Evolutionary conservation across 2,113 vertebrate species (phyloP), one percentile per base, ranked within the genome.

Genomic region (Gracilinanus agilis): DNA sequence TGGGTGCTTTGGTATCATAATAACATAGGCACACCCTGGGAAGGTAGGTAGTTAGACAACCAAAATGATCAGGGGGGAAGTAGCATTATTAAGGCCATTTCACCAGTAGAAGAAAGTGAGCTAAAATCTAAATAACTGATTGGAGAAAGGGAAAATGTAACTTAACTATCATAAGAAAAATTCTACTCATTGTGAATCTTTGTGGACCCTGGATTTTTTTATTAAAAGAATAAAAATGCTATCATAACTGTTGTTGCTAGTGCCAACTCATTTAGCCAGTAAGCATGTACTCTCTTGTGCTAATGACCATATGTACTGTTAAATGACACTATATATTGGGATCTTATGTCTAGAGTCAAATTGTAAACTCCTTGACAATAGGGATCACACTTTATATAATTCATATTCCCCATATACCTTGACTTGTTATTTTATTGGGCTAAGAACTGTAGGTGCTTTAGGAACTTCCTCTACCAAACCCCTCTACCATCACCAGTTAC

Each of bases 201-300:
- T 34, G 54, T 24, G 16, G 88, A 61, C 61, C 49, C 6, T 6
- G 56, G 88, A n/a, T 21, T 29, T 0, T 0, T 40, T 0, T 44
- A 44, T 44, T 67, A 93, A 92, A 58, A 34, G 3, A 75, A 21
- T 88, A 55, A 61, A 53, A 88, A 13, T 0, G 0, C 11, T 34
- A 24, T 23, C 49, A 0, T 7, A 0, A 40, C 0, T 7, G 24
- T 92, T 12, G 40, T 27, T 24, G 0, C 0, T 0, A 61, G 56
- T 53, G 44, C 34, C 34, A 83, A 12, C 54, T 25, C 0, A 27
- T 24, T 9, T 58, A 49, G 92, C 55, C 40, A 16, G 11, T 44
- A 29, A 54, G 9, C 16, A 1, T 0, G 55, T 3, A 29, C 12
- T 34, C 21, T 83, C 67, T 83, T 83, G 67, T 83, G 67, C 67